A percentile compares a stretch with the other conserved stretches of the same genome.
phyloP scores from a whole-genome alignment of 2,113 vertebrate species.

The Myrmecophaga tridactyla region DNA sequence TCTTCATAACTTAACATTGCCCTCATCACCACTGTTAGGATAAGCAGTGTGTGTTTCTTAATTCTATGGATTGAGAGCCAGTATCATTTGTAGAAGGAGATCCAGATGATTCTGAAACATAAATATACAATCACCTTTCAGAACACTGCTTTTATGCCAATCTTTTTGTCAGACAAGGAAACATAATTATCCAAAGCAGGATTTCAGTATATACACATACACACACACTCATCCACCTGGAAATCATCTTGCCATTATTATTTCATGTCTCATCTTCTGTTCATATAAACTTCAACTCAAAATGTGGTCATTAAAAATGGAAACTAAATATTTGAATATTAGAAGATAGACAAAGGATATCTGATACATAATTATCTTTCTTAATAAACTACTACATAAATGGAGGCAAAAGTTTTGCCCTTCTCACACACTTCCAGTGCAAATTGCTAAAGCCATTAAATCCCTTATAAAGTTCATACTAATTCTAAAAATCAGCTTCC shows the following conservation, averaged over 20 bases:
- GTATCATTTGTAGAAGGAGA: not conserved
- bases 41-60: not conserved
- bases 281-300: not conserved
- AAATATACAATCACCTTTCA: not conserved
- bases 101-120: not conserved
- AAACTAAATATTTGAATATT: not conserved
- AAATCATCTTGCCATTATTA: not conserved
- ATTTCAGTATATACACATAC: not conserved
- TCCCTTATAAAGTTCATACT: not conserved
- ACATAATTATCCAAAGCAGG: not conserved
- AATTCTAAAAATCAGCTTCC: slow-evolving; percentile 25
- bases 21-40: not conserved
- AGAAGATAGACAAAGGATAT: not conserved
- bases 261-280: not conserved
- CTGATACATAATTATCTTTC: not conserved
- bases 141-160: not conserved
- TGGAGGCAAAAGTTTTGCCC: not conserved
- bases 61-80: not conserved
- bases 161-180: not conserved
- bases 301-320: not conserved
- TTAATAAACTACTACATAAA: not conserved
- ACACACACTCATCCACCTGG: not conserved
- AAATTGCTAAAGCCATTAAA: not conserved
- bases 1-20: not conserved
- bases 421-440: not conserved